phyloP scores from a whole-genome alignment of 2,113 vertebrate genomes.

The Myotis brandtii region DNA sequence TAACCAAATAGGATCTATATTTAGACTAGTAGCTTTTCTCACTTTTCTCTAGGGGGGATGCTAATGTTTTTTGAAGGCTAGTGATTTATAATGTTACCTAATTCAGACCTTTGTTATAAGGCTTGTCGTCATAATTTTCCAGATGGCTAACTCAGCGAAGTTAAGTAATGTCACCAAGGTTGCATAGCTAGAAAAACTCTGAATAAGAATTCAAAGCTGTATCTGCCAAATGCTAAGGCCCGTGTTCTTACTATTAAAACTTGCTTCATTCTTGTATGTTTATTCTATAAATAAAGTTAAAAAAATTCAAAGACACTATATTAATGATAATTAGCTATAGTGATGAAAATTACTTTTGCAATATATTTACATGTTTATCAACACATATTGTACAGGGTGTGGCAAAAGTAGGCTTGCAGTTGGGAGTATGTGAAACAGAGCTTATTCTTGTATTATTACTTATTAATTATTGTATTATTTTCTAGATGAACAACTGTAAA shows the following conservation, averaged over 20 bases:
- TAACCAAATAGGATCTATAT: background rate
- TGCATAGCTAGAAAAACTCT: background rate
- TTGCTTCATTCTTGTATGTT: background rate
- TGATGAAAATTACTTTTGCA: slow-evolving; percentile 1
- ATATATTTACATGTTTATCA: slow-evolving; percentile 23
- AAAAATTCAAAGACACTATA: background rate
- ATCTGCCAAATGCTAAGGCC: background rate
- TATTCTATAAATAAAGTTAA: background rate
- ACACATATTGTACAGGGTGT: background rate
- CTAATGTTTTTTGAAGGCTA: background rate
- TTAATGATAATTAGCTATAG: slow-evolving; percentile 22
- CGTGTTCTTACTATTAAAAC: background rate
- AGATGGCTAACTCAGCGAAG: slow-evolving; percentile 41
- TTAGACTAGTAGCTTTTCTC: background rate
- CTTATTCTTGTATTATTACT: background rate
- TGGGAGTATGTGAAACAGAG: background rate
- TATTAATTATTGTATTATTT: background rate
- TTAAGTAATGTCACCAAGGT: background rate
- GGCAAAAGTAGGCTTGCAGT: background rate
- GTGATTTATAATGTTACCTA: slow-evolving; percentile 3
- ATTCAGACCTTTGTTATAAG: background rate
- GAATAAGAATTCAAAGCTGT: background rate
- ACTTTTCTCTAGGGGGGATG: background rate
- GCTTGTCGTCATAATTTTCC: slow-evolving; percentile 45
- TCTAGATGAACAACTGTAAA: background rate